Evolutionary conservation across 2,113 vertebrate species (phyloP), one percentile per base, ranked within the genome.

Genomic region (Datnioides undecimradiatus): DNA sequence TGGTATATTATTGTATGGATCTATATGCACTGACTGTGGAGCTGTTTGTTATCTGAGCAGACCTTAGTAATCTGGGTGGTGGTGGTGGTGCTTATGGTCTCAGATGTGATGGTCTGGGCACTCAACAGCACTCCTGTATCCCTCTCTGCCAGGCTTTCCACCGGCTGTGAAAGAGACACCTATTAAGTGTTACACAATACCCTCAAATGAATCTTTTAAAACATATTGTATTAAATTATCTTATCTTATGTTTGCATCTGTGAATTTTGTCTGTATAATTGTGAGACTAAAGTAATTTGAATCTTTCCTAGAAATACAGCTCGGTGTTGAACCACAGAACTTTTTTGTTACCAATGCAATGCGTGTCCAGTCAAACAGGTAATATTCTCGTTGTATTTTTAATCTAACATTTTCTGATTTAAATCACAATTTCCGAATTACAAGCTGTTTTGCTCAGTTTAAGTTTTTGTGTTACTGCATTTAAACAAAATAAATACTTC

Each of bases 21-120:
- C 14, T 60, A 46, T 38, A 67, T 6, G 34, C 68, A 69, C 23
- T 13, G 59, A 19, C 17, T 57, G 33, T 3, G 43, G 13, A 72
- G 51, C n/a, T 74, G 40, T 78, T 19, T 19, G 55, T 46, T 33
- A 43, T 43, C 43, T 40, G 33, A 49, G 54, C 73, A 38, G 29
- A 99, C 98, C 97, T 99, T 99, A 34, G 98, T 99, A 85, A 99
- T 99, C 93, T 99, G 98, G n/a, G 98, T 99, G 49, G 98, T 99
- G 87, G 98, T 99, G 73, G 98, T 99, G 89, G 97, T 98, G 94
- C 97, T 98, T 84, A 97, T 95, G 66, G 98, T 98, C 94, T 99
- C 98, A 0, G 98, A 98, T 34, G 97, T 99, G 93, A 99, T 98
- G 91, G 98, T 99, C 91, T 99, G 98, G 76, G 98, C 98, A 71